phyloP scores from a whole-genome alignment of 2,113 vertebrate species.

The Psammodynastes pulverulentus region DNA sequence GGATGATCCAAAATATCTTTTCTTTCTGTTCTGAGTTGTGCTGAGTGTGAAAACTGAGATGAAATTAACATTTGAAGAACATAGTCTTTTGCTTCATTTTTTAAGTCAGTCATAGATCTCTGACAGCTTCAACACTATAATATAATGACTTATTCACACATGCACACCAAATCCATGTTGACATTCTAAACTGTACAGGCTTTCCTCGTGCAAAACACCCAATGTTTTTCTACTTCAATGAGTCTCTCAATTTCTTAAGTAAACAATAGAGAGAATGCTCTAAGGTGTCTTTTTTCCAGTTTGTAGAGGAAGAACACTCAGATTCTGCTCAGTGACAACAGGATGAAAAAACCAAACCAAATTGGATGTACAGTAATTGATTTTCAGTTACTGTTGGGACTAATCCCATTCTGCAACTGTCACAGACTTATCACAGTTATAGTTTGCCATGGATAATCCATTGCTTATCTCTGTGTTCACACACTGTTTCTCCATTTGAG shows the following conservation, averaged over 20 bases:
- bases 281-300: not conserved
- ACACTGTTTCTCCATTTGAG: not conserved
- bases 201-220: not conserved
- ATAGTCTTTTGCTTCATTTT: not conserved
- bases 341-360: not conserved
- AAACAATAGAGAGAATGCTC: not conserved
- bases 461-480: not conserved
- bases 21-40: not conserved
- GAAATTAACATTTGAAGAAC: not conserved
- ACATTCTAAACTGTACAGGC: not conserved
- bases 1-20: not conserved
- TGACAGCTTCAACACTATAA: not conserved
- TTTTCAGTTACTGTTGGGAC: conserved; percentile 16
- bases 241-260: not conserved
- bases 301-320: not conserved
- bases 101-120: not conserved
- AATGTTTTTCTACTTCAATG: not conserved
- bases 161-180: not conserved
- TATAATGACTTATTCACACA: not conserved
- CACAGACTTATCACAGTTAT: not conserved
- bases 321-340: not conserved
- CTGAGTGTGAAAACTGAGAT: not conserved
- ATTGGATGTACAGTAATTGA: not conserved
- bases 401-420: conserved; percentile 2
- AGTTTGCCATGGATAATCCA: conserved; percentile 9